Base-by-base conservation (phyloP, 2,113 vertebrate species). In the Atractosteus spatula region DNA sequence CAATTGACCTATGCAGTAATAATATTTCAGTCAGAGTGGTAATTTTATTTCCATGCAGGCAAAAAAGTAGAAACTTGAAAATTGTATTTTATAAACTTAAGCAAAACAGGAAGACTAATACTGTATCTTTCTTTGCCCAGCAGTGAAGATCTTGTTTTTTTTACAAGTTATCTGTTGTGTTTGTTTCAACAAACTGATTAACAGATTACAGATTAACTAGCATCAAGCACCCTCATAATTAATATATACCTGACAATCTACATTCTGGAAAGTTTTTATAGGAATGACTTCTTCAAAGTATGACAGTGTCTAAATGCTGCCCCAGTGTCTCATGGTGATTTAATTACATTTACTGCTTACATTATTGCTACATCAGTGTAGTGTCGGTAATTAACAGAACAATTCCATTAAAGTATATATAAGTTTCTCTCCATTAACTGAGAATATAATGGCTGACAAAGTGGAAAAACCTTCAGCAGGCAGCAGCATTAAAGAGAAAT, bases 371-470 rank as follows among this genome's bases (percentile, higher is more conserved):
- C 47, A 51, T 5, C 47, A 51, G 47, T 10, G 5, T 51, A 51
- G 47, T 29, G 29, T 29, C 29, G 29, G 29, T 86, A 85, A 87
- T 89, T 83, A 85, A 86, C 75, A 84, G 75, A 79, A 84, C 65
- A 11, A 59, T 59, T 43, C 44, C 63, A 74, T 79, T 75, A n/a
- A 10, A 41, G 75, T 29, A 78, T 73, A 69, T 77, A 77, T 79
- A 67, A 47, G 65, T 78, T 79, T 84, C 75, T 78, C 67, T 68
- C 69, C 69, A 84, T 85, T 84, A 84, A 75, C 68, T 41, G n/a
- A 51, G 68, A 74, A 70, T 76, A 80, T 73, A 61, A 82, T 88
- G 85, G 87, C 78, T 82, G 88, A 90, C 81, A 82, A 80, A 79
- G 59, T 7, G 62, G 62, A 17, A 62, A 3, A 68, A 7, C 10